phyloP scores from a whole-genome alignment of 2,797 vertebrate genomes.

The Betta splendens region DNA sequence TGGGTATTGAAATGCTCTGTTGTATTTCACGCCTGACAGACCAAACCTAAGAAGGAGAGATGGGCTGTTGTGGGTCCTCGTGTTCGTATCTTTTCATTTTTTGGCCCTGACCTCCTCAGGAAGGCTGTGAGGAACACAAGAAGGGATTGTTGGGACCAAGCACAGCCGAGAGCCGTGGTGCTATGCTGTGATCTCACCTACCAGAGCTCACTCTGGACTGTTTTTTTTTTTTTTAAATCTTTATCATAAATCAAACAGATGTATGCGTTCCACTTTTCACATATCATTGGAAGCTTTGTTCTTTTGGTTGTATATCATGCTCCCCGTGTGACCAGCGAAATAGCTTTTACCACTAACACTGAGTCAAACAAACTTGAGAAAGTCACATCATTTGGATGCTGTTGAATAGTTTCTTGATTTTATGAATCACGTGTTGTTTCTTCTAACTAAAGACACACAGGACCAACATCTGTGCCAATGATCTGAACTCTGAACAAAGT shows the following conservation, averaged over 20 bases:
- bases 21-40: constrained; percentile 64
- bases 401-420: constrained; percentile 19
- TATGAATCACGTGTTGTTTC: too few relatives aligned
- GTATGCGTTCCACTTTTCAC: constrained; percentile 12
- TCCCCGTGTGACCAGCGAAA: constrained; percentile 20
- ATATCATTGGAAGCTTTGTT: constrained; percentile 37
- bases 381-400: constrained; percentile 5
- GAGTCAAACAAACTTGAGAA: constrained; percentile 14
- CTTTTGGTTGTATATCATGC: constrained; percentile 11
- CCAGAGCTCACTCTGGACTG: constrained; percentile 28
- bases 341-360: constrained; percentile 16
- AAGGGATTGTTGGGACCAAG: constrained; percentile 61
- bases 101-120: constrained; percentile 46
- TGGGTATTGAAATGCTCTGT: constrained; percentile 50
- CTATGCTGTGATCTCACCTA: constrained; percentile 24
- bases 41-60: constrained; percentile 62
- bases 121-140: constrained; percentile 54
- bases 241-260: constrained; percentile 9
- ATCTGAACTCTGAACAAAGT: too few relatives aligned
- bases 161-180: constrained; percentile 37
- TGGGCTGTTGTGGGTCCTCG: constrained; percentile 30
- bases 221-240: constrained; percentile 33
- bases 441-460: too few relatives aligned
- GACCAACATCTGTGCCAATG: too few relatives aligned
- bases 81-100: constrained; percentile 21